A percentile compares a stretch with the other conserved stretches of the same genome.
These are phyloP conservation scores for Hapalemur alaotrensis DNA, from an alignment of 2,797 vertebrate genomes.

Conservation along the genomic window DNA sequence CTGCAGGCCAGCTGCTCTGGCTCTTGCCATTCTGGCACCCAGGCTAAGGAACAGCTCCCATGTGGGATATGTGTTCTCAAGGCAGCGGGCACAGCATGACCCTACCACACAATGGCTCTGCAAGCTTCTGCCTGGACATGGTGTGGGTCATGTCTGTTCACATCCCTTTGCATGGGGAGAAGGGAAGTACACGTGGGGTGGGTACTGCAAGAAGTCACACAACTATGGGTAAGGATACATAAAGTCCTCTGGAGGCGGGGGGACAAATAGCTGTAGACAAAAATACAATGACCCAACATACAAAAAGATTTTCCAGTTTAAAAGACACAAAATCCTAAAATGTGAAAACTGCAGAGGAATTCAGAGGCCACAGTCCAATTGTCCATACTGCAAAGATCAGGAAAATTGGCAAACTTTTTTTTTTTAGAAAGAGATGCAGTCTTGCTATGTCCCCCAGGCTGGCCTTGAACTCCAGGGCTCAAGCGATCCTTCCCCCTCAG, in stretches of 20 bases:
- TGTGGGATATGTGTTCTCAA: not conserved
- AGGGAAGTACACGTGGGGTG: not conserved
- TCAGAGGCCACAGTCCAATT: not conserved
- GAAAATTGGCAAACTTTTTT: not conserved
- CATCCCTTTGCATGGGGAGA: not conserved
- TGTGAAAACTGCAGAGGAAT: not conserved
- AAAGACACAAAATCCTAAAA: conserved; percentile 16
- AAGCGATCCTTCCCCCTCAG: not conserved
- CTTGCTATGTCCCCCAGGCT: not conserved
- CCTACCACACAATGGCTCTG: not conserved
- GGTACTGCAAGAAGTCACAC: not conserved
- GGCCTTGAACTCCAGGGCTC: not conserved
- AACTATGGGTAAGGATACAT: not conserved
- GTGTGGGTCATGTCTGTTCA: not conserved
- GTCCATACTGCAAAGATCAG: not conserved
- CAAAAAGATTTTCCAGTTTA: not conserved
- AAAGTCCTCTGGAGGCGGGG: not conserved
- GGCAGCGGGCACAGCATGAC: not conserved
- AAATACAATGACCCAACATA: not conserved
- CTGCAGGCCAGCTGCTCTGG: not conserved
- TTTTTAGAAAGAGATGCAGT: not conserved
- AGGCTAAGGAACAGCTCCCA: not conserved
- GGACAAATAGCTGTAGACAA: not conserved
- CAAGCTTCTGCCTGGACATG: not conserved
- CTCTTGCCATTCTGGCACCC: not conserved